These are phyloP conservation scores for Oncorhynchus gorbuscha DNA, from an alignment of 2,113 vertebrate genomes.

Conservation along the genomic window DNA sequence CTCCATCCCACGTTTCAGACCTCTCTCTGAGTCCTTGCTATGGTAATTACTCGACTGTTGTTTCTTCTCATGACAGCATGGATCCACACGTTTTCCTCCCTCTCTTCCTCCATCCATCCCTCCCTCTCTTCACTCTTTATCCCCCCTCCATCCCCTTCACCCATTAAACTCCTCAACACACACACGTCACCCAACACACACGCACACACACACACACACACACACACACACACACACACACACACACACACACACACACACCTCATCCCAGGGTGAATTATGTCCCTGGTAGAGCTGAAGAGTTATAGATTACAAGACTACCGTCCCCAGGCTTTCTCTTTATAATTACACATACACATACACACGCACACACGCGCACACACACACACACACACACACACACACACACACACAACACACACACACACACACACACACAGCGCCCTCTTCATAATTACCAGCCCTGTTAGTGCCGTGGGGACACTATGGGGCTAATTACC, in stretches of 20 bases:
- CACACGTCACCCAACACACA: no score
- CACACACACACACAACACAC: constrained; percentile 14
- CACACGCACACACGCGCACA: no score
- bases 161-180: neutral
- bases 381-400: constrained; percentile 28
- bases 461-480: constrained; percentile 65
- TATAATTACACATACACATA: constrained; percentile 68
- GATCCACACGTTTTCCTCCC: constrained; percentile 32
- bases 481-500: constrained; percentile 71
- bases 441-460: constrained; percentile 63
- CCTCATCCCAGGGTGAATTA: constrained; percentile 61
- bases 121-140: constrained; percentile 40
- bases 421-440: constrained; percentile 19
- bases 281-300: constrained; percentile 49
- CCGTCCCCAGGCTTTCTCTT: constrained; percentile 54
- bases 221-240: no score
- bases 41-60: constrained; percentile 46
- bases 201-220: no score
- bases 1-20: neutral
- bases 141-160: constrained; percentile 16
- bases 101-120: constrained; percentile 37
- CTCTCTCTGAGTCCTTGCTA: constrained; percentile 31
- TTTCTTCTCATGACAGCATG: constrained; percentile 25
- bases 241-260: no score
- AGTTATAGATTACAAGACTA: constrained; percentile 29